Percentiles rank a stretch among this genome's conserved stretches.
Conservation (phyloP, 2,888 invertebrate genomes). For the Sicus ferrugineus region DNA sequence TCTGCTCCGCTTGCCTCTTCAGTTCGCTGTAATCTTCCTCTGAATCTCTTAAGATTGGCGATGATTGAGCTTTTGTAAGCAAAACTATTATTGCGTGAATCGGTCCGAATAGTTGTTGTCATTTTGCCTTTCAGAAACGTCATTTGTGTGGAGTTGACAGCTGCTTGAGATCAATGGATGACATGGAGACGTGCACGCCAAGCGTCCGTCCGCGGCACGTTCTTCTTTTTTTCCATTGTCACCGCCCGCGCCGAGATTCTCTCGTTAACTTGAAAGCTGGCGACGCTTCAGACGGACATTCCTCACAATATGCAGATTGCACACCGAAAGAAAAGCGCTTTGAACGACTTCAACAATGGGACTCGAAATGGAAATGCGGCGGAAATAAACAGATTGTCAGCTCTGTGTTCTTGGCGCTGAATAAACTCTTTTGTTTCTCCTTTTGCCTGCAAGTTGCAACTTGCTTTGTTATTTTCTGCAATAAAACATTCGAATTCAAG, state of each 20-base stretch:
- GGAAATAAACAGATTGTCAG: background rate
- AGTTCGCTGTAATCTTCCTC: too few species aligned
- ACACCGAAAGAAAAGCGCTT: background rate
- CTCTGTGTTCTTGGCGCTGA: too few species aligned
- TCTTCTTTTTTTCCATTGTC: conserved; percentile 14
- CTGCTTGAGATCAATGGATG: conserved; percentile 17
- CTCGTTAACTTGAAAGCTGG: background rate
- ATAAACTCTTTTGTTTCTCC: too few species aligned
- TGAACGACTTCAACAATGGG: background rate
- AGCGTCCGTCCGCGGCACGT: conserved; percentile 19
- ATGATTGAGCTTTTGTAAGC: too few species aligned
- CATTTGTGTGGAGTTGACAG: conserved; percentile 14
- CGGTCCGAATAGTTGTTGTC: background rate
- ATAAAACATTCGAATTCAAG: too few species aligned
- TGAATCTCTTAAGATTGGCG: too few species aligned
- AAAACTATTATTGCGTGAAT: too few species aligned
- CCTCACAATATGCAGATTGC: background rate
- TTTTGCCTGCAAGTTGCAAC: too few species aligned
- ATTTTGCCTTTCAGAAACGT: background rate
- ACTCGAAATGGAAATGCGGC: background rate
- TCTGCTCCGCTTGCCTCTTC: too few species aligned
- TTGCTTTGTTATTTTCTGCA: too few species aligned
- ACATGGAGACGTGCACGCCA: background rate
- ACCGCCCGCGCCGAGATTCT: background rate
- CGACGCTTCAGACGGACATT: background rate